Evolutionary conservation across 2,888 invertebrate genomes (phyloP), one percentile per base, ranked within the genome.

Genomic region (Agelastica alni): DNA sequence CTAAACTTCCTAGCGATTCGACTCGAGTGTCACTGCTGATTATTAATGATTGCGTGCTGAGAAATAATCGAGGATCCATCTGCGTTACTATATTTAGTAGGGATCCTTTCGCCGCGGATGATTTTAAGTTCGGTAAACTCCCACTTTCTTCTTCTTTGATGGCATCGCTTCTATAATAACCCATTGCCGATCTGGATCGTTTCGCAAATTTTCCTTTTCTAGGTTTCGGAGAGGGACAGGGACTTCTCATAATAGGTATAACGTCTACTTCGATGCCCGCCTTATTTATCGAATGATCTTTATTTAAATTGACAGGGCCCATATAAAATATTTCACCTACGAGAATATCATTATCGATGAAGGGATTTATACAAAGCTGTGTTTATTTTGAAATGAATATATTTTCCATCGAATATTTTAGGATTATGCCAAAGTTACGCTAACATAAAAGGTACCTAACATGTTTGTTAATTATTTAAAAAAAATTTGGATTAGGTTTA

Each of bases 281-380:
- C 70, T 86, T 80, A 58, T 87, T 87, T 42, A 88, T 81, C 77
- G 85, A 67, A 62, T 71, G 67, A 70, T 74, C 73, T 77, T 75
- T 76, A 69, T 78, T 78, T 71, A 78, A 74, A 62, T 68, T 77
- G 60, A 78, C 75, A 59, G 78, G 78, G 59, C 72, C 77, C 77
- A 78, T 75, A 67, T 78, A 78, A 63, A 77, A 72, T 67, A 76
- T 72, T 61, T 75, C 74, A 76, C 76, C 77, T 77, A 71, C 69
- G 73, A 61, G 64, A 60, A 67, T 39, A 39, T 39, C 9, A 26
- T 26, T 26, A 26, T 26, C 26, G 26, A 9, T 26, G 9, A 26
- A 26, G 2, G 26, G 2, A 7, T 26, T n/a, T n/a, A n/a, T 34
- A 26, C 7, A 3, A 14, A 32, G 31, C 10, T 47, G n/a, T n/a